Conservation (phyloP, 2,797 vertebrate species). For the Sciurus carolinensis region DNA sequence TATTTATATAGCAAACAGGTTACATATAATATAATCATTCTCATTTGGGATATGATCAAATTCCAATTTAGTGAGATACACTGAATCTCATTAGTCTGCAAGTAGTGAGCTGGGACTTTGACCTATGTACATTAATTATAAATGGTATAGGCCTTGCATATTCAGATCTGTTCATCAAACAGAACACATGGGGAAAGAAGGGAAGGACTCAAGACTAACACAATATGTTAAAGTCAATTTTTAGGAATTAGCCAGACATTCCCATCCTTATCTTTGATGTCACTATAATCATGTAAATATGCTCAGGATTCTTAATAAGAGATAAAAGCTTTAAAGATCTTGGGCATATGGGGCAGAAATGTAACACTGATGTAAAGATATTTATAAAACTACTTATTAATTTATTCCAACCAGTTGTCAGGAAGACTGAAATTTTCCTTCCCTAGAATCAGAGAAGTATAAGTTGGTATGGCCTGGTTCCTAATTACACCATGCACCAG, state of each 20-base stretch:
- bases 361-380: not conserved
- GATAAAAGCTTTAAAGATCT: not conserved
- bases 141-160: not conserved
- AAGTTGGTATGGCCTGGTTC: not conserved
- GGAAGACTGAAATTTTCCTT: not conserved
- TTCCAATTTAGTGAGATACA: not conserved
- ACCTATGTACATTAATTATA: not conserved
- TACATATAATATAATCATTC: not conserved
- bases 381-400: slow-evolving; percentile 9
- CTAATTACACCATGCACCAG: not conserved
- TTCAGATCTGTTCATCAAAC: not conserved
- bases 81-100: not conserved
- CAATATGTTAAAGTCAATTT: not conserved
- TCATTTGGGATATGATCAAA: not conserved
- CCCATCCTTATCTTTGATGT: not conserved
- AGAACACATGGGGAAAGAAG: not conserved
- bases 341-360: not conserved
- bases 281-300: slow-evolving; percentile 10
- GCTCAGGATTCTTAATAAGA: slow-evolving; percentile 4
- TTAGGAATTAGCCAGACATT: not conserved
- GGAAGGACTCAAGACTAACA: not conserved
- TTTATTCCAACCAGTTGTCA: not conserved
- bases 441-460: not conserved
- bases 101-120: not conserved
- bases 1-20: not conserved